Base-by-base conservation (phyloP, 2,797 vertebrate genomes). In the Anguilla obscura region DNA sequence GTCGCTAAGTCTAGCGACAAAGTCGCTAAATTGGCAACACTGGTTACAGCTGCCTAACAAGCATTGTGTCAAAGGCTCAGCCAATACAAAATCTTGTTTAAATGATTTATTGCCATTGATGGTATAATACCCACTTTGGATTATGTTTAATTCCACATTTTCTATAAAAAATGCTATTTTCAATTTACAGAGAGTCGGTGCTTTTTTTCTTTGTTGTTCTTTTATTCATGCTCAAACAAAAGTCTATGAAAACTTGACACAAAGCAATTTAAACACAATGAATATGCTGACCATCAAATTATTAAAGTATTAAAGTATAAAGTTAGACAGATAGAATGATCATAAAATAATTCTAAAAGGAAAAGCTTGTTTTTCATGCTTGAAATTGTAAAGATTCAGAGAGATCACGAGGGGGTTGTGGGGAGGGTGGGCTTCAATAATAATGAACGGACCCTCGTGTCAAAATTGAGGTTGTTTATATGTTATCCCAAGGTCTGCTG, bases 391-490 rank as follows among this genome's bases (percentile, higher is more conserved):
- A 45, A 6, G 76, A 80, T 1, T 80, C 76, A 80, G 40, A 45
- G 5, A 45, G 40, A 45, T 21, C 36, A 24, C 18, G 14, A 74
- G 69, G 27, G 10, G 30, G 10, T 14, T 3, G 21, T 3, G 58
- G 58, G 18, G 58, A 40, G 36, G 36, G 36, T 40, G 36, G 36
- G 36, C 18, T 16, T 48, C 36, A 30, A 18, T 0, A 16, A 45
- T 48, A 80, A 50, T 80, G 48, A 48, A 80, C 1, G 76, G 40
- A 48, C 1, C 76, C 5, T 10, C 48, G 21, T 21, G 76, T 24
- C 76, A n/a, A 24, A 48, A 16, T 80, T 16, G 40, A 80, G 14
- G 71, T 76, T 71, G 71, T 76, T 80, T 80, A 80, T 80, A 48
- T 48, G 9, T 80, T 80, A n/a, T 45, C 7, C 40, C 40, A 48